Percentiles rank a stretch among this genome's conserved stretches.
Conservation (phyloP, 2,797 vertebrate species). For the Pitangus sulphuratus region DNA sequence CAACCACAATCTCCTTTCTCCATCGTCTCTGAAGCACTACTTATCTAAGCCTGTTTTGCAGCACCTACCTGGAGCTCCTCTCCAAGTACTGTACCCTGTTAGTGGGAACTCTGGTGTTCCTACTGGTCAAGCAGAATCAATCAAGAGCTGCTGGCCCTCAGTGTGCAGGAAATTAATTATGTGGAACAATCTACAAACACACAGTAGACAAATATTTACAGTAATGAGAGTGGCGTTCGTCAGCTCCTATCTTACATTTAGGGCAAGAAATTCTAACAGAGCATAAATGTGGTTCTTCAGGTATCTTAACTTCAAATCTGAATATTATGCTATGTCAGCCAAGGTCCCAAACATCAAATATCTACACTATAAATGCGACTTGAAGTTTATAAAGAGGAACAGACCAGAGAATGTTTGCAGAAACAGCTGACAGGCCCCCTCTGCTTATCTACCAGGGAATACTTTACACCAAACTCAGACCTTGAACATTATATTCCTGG, state of each 20-base stretch:
- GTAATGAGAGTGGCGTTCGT: neutral
- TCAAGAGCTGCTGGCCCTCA: neutral
- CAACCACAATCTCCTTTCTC: neutral
- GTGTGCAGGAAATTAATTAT: neutral
- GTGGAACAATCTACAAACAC: neutral
- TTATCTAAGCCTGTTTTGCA: neutral
- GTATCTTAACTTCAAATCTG: neutral
- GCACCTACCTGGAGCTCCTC: neutral
- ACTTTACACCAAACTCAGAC: neutral
- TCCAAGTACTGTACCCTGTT: accelerated
- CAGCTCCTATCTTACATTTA: neutral
- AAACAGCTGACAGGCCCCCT: neutral
- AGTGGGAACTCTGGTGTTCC: neutral
- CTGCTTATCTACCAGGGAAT: neutral
- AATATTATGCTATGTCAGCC: neutral
- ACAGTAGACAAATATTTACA: neutral
- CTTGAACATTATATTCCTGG: neutral
- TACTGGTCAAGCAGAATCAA: neutral
- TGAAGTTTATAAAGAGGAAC: neutral
- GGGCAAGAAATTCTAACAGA: neutral
- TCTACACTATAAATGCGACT: neutral
- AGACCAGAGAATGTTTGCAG: neutral
- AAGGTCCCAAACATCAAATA: neutral
- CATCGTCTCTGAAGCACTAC: neutral
- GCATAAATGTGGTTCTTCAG: neutral